Base-by-base conservation (phyloP, 2,113 vertebrate species). In the Empidonax alnorum region DNA sequence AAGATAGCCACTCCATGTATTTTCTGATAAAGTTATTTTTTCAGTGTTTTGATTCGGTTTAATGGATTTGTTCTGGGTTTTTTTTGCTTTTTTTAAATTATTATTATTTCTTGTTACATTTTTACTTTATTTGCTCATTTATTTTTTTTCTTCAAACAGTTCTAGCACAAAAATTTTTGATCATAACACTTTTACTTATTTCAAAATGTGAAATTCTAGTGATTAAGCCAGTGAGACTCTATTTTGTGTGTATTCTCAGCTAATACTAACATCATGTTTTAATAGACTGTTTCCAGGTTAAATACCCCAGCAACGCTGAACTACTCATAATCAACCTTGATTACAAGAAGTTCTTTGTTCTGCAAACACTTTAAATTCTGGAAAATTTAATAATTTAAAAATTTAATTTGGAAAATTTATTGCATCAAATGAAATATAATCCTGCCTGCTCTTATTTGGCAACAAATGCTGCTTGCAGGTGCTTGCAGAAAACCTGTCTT, bases 331-430 rank as follows among this genome's bases (percentile, higher is more conserved):
- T 97, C 92, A 97, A 75, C 87, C 75, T 67, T 49, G 73, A 79
- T 93, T 96, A 97, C 91, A 97, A 94, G 62, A 93, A 90, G 82
- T 93, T 91, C 96, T 97, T 98, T 98, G 96, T 97, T 97, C 93
- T 94, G 66, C 69, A 94, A 94, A 95, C 3, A 7, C 87, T 96
- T 89, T 74, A 94, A 95, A 85, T 97, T 96, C 90, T 94, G 49
- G 87, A 88, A 35, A 35, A 35, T 35, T 35, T 35, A 35, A 35
- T 35, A 35, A 35, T 35, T 35, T 35, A 35, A 35, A 35, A 35
- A 35, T 7, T 35, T 35, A 35, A 35, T 35, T 35, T 42, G 94
- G 83, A 93, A 96, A 96, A 97, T 96, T 75, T 94, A 95, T 97
- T 96, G 76, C 96, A 92, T 96, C 93, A 96, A 96, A 95, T 55